Evolutionary conservation across 2,797 vertebrate species (phyloP), one percentile per base, ranked within the genome.

Genomic region (Catharus ustulatus): DNA sequence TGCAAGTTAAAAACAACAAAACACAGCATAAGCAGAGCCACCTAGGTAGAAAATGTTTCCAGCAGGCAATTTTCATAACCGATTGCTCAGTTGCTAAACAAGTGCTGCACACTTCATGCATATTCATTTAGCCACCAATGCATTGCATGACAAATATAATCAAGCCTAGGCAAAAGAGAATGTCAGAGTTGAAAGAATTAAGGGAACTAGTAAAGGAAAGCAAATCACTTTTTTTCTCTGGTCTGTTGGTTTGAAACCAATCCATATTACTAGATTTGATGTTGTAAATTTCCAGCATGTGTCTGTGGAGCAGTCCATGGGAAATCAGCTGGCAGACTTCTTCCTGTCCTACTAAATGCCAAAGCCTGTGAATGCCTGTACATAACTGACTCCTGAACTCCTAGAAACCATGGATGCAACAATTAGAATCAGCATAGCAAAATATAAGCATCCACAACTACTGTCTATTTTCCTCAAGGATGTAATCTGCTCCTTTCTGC

Each of bases 91-190:
- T 11, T 91, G 63, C 38, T 90, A 86, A 91, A 84, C 40, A 76
- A 88, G 46, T 22, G 16, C 24, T 45, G 22, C 24, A 52, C 11
- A 15, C 34, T 84, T 86, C 74, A 89, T 78, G 63, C 51, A 66
- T 73, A 89, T 49, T 93, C 40, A 86, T 88, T 81, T 46, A 86
- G 66, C 42, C 67, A 91, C 62, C 81, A 87, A 86, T 15, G 59
- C 0, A 0, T n/a, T 83, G 43, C 3, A 0, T 54, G 68, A 87
- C 46, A 79, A 87, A 76, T 57, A 68, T 38, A 91, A 89, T 71
- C 54, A 77, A 79, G 64, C 42, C 54, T 46, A 69, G 76, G 34
- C 91, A 84, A 88, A 29, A 72, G 13, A 58, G 32, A 73, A 82
- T 38, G 29, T 49, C 66, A 34, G 22, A 80, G 27, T 27, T 87